Conservation (phyloP, 1,140 invertebrate species). For the Samia ricini region DNA sequence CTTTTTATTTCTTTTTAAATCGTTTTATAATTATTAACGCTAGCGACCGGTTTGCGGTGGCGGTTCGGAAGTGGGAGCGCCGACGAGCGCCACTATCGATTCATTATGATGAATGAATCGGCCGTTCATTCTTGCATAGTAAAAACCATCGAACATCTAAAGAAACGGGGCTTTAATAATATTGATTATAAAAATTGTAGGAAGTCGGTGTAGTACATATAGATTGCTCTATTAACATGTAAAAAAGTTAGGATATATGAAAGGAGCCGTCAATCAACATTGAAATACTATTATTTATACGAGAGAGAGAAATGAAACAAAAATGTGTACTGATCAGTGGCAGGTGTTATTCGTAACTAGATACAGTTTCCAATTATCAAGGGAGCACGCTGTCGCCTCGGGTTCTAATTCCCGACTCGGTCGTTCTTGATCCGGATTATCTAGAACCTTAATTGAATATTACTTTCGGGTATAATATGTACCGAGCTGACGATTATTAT, state of each 20-base stretch:
- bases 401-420: slow-evolving; percentile 34
- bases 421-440: slow-evolving; percentile 63
- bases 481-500: slow-evolving; percentile 38
- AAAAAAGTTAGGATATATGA: slow-evolving; percentile 5
- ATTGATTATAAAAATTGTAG: slow-evolving; percentile 39
- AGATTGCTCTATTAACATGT: slow-evolving; percentile 29
- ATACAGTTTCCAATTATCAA: slow-evolving; percentile 60
- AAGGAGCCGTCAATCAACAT: slow-evolving; percentile 14
- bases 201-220: slow-evolving; percentile 29
- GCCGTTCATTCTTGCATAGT: slow-evolving; percentile 46
- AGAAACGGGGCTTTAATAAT: slow-evolving; percentile 34
- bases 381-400: slow-evolving; percentile 40
- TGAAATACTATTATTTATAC: slow-evolving; percentile 5
- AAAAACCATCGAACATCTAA: slow-evolving; percentile 14
- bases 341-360: slow-evolving; percentile 48
- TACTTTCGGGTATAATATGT: slow-evolving; percentile 54
- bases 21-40: slow-evolving; percentile 63
- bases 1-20: too few species aligned
- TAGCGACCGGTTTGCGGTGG: slow-evolving; percentile 55
- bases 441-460: slow-evolving; percentile 66
- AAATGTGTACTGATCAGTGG: slow-evolving; percentile 11
- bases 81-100: slow-evolving; percentile 38
- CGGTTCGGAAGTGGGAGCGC: slow-evolving; percentile 54
- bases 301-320: slow-evolving; percentile 10
- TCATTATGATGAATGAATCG: slow-evolving; percentile 73